Evolutionary conservation across 92 coral and sea anemone genomes (phyloP), one percentile per base, ranked within the genome.

Genomic region (Epizoanthus fatuus): DNA sequence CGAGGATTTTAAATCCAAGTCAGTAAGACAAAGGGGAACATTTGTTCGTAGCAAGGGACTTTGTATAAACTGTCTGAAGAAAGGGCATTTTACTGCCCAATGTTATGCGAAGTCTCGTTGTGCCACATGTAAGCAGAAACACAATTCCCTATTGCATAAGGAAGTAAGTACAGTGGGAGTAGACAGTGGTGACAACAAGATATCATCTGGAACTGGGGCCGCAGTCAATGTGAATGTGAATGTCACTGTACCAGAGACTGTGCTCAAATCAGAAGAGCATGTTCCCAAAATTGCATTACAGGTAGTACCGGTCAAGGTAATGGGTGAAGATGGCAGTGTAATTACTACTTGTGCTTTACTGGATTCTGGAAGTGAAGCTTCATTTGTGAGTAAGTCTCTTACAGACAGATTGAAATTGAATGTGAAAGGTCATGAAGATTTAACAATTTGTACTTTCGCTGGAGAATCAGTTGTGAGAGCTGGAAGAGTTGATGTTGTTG

Each of bases 21-120:
- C 92, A 63, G 75, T 85, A 4, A 88, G 95, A 75, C 94, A 91
- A 54, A 73, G 91, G 58, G 63, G 81, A 38, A 63, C 77, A 13
- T 49, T 85, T 15, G 93, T 87, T 16, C 83, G 86, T 76, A 37
- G 44, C 29, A 89, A 84, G 60, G 88, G 70, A 74, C 95, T 84
- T 42, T 87, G 86, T 59, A 16, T 87, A 45, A 83, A 83, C 17
- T 83, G 87, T 52, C 72, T 82, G 2, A 82, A 57, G 77, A 40
- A 39, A 10, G 79, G 79, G 22, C 87, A 82, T 70, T 82, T 82
- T 37, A 78, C 42, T 35, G 57, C 64, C n/a, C 57, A 82, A 11
- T 82, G 87, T 67, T 73, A 76, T 62, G 49, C 89, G 58, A 85
- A 60, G 64, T 5, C 52, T 10, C 78, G 79, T 32, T 85, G 89